Conservation (phyloP, 2,113 vertebrate genomes). For the Reinhardtius hippoglossoides region DNA sequence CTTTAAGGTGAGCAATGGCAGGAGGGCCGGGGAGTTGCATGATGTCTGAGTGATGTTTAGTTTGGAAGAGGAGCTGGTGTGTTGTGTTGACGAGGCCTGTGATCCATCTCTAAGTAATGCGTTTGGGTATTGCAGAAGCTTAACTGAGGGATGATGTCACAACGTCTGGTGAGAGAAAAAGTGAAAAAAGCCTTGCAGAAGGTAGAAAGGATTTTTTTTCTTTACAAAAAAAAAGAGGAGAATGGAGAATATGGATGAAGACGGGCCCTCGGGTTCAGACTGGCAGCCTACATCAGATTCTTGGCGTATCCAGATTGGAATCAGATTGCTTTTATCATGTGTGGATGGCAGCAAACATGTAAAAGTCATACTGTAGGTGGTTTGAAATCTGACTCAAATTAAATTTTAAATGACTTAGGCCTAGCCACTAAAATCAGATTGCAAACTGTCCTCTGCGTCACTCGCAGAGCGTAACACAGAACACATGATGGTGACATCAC, state of each 20-base stretch:
- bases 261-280: neutral
- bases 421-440: conserved; percentile 45
- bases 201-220: neutral
- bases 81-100: conserved; percentile 36
- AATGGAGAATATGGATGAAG: neutral
- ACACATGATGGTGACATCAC: conserved; percentile 63
- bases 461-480: conserved; percentile 32
- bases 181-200: neutral
- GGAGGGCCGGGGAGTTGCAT: conserved; percentile 44
- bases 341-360: neutral
- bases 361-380: conserved; percentile 9
- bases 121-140: conserved; percentile 30
- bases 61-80: conserved; percentile 18
- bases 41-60: conserved; percentile 14
- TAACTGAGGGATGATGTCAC: conserved; percentile 42
- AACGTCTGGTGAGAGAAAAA: neutral
- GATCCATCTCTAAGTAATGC: conserved; percentile 38
- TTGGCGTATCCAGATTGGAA: conserved; percentile 35
- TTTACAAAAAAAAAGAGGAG: neutral
- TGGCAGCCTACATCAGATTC: conserved; percentile 31
- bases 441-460: conserved; percentile 29
- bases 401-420: conserved; percentile 23
- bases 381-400: conserved; percentile 64
- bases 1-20: conserved; percentile 39
- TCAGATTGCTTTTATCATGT: conserved; percentile 42